Evolutionary conservation across 2,113 vertebrate species (phyloP), one percentile per base, ranked within the genome.

Genomic region (Diglossa brunneiventris): DNA sequence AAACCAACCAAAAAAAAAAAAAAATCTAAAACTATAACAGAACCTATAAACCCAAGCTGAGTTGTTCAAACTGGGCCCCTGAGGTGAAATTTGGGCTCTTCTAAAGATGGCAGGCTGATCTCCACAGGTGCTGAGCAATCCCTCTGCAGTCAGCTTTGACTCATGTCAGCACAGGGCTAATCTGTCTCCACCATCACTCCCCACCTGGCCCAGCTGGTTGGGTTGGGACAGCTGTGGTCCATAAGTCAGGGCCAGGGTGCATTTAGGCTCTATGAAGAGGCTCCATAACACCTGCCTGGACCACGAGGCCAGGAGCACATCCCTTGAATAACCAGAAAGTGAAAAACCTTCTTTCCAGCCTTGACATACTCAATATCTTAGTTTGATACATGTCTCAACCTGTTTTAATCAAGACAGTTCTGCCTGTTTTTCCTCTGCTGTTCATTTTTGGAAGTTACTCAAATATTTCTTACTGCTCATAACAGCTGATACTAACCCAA

Each of bases 261-360:
- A 39, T 49, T 82, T 24, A 76, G 10, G 5, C 11, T 14, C 62
- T 30, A 0, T 6, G 13, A 46, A 18, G 7, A 72, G 33, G 52
- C 15, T 42, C 21, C 5, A 0, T 15, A 44, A 77, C 47, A 84
- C 47, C 47, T 39, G 13, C 35, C 61, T 75, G 24, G 35, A 74
- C 47, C 61, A 75, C 0, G 0, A 68, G 41, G 53, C 3, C 49
- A 52, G 52, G 8, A 68, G 26, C 30, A 35, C 28, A 68, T 5
- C 58, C 33, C n/a, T 33, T 81, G 15, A 76, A 41, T 17, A 28
- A 47, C 30, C 1, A 75, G 11, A 63, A 17, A 49, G 22, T 31
- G 17, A 61, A 81, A 91, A 68, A 11, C 26, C 27, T 19, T 15
- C 58, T 64, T 46, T 35, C 23, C 27, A 46, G 35, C 41, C 66